Conservation (phyloP, 2,113 vertebrate genomes). For the Petaurus breviceps region DNA sequence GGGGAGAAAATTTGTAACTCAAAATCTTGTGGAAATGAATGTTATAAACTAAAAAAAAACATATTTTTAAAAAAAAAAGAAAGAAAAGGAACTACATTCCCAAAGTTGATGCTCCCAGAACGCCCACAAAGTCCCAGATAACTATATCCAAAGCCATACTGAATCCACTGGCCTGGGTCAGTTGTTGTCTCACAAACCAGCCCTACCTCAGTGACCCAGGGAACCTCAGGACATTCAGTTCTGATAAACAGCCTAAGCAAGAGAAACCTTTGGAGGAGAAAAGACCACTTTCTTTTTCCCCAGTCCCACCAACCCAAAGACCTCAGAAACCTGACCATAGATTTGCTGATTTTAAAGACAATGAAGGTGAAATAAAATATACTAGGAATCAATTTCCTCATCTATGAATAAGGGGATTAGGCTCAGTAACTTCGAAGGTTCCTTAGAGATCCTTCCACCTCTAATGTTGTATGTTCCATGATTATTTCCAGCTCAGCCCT, state of each 20-base stretch:
- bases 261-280: background rate
- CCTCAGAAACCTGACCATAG: background rate
- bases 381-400: background rate
- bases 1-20: too few relatives aligned
- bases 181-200: background rate
- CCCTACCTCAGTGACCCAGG: background rate
- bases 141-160: background rate
- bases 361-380: background rate
- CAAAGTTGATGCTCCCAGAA: background rate
- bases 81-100: background rate
- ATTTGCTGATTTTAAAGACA: background rate
- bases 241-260: background rate
- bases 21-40: too few relatives aligned
- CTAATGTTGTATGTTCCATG: background rate
- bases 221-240: background rate
- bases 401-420: background rate
- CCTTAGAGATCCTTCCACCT: background rate
- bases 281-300: background rate
- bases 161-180: background rate
- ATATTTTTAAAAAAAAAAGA: too few relatives aligned
- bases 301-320: background rate
- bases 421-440: background rate
- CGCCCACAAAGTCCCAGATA: background rate
- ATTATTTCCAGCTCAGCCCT: background rate
- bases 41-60: too few relatives aligned